Percentiles rank a stretch among this genome's conserved stretches.
Evolutionary conservation across 2,113 vertebrate genomes (phyloP).

Genomic region (Grammomys dolichurus): DNA sequence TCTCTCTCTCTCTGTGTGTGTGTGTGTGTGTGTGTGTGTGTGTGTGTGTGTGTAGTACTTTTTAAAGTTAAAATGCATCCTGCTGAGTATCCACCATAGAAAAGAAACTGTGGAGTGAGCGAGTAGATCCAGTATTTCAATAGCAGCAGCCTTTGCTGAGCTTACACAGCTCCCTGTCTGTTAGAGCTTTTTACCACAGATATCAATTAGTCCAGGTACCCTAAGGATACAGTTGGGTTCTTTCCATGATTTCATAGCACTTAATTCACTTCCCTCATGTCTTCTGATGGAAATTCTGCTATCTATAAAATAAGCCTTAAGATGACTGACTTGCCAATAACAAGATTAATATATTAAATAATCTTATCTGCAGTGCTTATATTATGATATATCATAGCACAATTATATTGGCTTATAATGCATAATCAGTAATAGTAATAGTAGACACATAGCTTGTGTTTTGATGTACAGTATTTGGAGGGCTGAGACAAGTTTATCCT

Average conservation of each 20-base stretch:
- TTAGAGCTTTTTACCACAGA: neutral
- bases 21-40: too few relatives aligned
- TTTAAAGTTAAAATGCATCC: neutral
- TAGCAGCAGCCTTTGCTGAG: neutral
- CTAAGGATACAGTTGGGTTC: neutral
- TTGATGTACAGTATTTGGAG: neutral
- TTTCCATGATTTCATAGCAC: neutral
- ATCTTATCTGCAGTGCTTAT: neutral
- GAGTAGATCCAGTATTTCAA: neutral
- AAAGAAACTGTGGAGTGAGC: neutral
- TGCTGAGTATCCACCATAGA: neutral
- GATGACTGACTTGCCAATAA: neutral
- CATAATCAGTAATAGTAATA: neutral
- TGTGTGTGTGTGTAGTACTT: too few relatives aligned
- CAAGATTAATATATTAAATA: neutral
- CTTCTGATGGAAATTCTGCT: neutral
- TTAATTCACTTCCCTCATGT: slow-evolving; percentile 44
- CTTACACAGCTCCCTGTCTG: neutral
- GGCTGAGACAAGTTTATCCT: neutral
- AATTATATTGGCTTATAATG: neutral
- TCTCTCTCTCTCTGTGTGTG: too few relatives aligned
- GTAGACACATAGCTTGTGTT: neutral
- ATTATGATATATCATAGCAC: neutral
- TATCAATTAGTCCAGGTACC: neutral
- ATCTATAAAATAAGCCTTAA: slow-evolving; percentile 45